These are phyloP conservation scores for Argyresthia goedartella DNA, from an alignment of 2,888 invertebrate species.

Conservation along the genomic window DNA sequence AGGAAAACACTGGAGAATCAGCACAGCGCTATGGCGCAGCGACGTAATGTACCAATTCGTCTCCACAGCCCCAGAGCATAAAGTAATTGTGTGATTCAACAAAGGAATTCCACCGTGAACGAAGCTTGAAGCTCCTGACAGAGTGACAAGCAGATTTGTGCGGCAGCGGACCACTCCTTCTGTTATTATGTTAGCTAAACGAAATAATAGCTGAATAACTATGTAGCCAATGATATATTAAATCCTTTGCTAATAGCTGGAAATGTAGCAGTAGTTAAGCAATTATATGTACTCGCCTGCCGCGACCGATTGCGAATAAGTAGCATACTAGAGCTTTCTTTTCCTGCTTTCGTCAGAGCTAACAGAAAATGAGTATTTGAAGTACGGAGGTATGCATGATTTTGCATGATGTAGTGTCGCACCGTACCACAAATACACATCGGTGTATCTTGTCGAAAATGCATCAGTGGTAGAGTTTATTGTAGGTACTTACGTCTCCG, in stretches of 20 bases:
- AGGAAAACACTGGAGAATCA: too few relatives aligned
- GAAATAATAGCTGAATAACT: neutral
- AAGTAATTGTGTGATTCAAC: slow-evolving; percentile 28
- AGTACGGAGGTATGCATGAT: too few relatives aligned
- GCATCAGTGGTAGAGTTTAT: too few relatives aligned
- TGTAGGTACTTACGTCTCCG: too few relatives aligned
- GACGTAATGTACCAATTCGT: slow-evolving; percentile 20
- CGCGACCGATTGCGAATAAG: slow-evolving; percentile 46
- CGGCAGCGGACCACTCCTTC: slow-evolving; percentile 16
- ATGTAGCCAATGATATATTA: slow-evolving; percentile 2
- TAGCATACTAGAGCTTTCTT: slow-evolving; percentile 40
- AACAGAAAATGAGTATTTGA: neutral
- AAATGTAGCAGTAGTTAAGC: slow-evolving; percentile 33
- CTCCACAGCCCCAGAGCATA: slow-evolving; percentile 19
- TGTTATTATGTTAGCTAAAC: neutral
- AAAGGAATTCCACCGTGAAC: slow-evolving; percentile 25
- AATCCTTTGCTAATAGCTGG: slow-evolving; percentile 7
- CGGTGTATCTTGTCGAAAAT: too few relatives aligned
- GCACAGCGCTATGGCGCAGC: too few relatives aligned
- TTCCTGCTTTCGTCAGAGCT: slow-evolving; percentile 34
- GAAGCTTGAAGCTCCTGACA: slow-evolving; percentile 11
- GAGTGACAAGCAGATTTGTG: slow-evolving; percentile 26
- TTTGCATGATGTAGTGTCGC: neutral
- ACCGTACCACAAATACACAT: neutral
- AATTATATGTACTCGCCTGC: slow-evolving; percentile 38